A percentile compares a stretch with the other conserved stretches of the same genome.
phyloP scores from a whole-genome alignment of 2,888 invertebrate genomes.

The Magallana nippona region DNA sequence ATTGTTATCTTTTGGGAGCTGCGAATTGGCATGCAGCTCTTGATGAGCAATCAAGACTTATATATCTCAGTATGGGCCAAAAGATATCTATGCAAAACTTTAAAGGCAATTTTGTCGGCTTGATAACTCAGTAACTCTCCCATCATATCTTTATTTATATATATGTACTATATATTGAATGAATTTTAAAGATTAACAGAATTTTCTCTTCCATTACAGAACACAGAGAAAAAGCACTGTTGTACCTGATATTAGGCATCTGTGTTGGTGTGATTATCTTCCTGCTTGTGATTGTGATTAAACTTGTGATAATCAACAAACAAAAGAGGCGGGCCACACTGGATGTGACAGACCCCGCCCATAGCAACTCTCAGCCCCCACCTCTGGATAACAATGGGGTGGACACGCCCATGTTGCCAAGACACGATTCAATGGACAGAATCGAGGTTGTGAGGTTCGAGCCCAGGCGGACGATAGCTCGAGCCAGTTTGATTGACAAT shows the following conservation, averaged over 20 bases:
- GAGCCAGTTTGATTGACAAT: constrained; percentile 41
- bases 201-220: constrained; percentile 61
- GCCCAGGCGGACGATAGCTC: constrained; percentile 63
- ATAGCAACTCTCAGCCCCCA: constrained; percentile 63
- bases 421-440: constrained; percentile 72
- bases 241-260: constrained; percentile 74
- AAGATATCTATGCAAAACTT: too few species aligned
- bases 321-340: constrained; percentile 68
- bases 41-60: too few species aligned
- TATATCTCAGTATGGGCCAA: too few species aligned
- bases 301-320: constrained; percentile 67
- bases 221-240: constrained; percentile 72
- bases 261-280: constrained; percentile 70
- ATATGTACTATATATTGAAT: too few species aligned
- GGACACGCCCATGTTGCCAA: constrained; percentile 69
- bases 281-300: constrained; percentile 69
- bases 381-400: constrained; percentile 60
- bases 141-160: too few species aligned
- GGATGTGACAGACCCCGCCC: constrained; percentile 73
- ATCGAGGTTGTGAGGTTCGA: constrained; percentile 75
- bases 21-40: too few species aligned
- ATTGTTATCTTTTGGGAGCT: too few species aligned
- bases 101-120: too few species aligned
- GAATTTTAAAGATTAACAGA: background rate
- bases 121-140: too few species aligned